These are phyloP conservation scores for Muscina levida DNA, from an alignment of 2,888 invertebrate species.

Conservation along the genomic window DNA sequence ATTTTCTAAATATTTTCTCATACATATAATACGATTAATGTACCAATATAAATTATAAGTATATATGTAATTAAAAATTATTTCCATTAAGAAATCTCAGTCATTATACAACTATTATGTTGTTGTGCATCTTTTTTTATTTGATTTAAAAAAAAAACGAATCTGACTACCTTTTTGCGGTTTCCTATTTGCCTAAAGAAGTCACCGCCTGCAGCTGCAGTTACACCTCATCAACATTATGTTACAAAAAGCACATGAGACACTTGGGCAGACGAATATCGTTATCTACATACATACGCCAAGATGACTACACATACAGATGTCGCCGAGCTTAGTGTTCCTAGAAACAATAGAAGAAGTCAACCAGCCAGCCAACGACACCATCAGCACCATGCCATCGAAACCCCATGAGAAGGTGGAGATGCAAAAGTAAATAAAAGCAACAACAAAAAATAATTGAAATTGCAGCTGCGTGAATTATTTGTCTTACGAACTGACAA, in stretches of 20 bases:
- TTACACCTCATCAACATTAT: constrained; percentile 37
- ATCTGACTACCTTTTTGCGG: constrained; percentile 19
- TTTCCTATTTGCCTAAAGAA: constrained; percentile 55
- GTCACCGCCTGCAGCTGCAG: constrained; percentile 63
- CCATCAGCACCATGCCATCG: constrained; percentile 42
- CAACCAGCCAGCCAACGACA: too few relatives aligned
- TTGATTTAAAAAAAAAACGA: too few relatives aligned
- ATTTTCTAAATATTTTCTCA: too few relatives aligned
- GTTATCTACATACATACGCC: not conserved
- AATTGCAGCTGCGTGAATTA: constrained; percentile 65
- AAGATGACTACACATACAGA: constrained; percentile 62
- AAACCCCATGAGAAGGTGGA: constrained; percentile 50
- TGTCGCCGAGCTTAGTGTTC: constrained; percentile 55
- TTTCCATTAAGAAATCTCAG: too few relatives aligned
- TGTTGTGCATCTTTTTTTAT: too few relatives aligned
- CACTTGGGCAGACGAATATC: constrained; percentile 6
- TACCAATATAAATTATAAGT: too few relatives aligned
- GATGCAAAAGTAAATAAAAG: constrained; percentile 26
- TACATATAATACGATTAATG: too few relatives aligned
- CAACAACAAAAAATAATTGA: constrained; percentile 52
- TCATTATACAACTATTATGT: too few relatives aligned
- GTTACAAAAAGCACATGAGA: constrained; percentile 33
- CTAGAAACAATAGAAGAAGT: constrained; percentile 53
- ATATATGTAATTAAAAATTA: too few relatives aligned
- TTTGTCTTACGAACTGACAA: constrained; percentile 58